Evolutionary conservation across 2,113 vertebrate species (phyloP), one percentile per base, ranked within the genome.

Genomic region (Pygathrix nemaeus): DNA sequence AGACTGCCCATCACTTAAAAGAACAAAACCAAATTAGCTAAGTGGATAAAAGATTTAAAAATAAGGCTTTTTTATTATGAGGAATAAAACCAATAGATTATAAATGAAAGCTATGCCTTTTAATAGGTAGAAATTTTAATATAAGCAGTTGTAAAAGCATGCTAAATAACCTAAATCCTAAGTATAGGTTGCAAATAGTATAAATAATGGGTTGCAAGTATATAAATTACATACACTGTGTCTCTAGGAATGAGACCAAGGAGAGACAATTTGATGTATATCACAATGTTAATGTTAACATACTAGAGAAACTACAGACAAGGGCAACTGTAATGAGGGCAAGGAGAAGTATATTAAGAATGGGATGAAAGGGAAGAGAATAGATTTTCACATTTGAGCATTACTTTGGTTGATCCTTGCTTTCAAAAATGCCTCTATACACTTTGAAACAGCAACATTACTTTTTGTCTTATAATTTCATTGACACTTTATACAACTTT

Each of bases 1-100:
- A 21, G 99, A 99, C 97, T 99, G 99, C 23, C 99, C 99, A 90
- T 99, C 99, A 93, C 99, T 99, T 98, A 50, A 93, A 95, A 98
- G 81, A 97, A 98, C 2, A 97, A 83, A 96, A 96, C 5, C 55
- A 94, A 97, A 82, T 6, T 27, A 95, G 20, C 73, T 88, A 35
- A 81, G 30, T 8, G 32, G 43, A 70, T 1, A n/a, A 79, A 87
- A 92, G 64, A 57, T 17, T 64, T 64, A 14, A 6, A 76, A 80
- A 32, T 11, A 73, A 82, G 12, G 79, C 18, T 76, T 57, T 50
- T 64, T 30, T 68, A 43, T 30, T 48, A 64, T 78, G 7, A 87
- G 38, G 4, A 92, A 79, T 75, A 66, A 94, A 78, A 87, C 35
- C 55, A 91, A 57, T 14, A 0, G 79, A 82, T 2, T 73, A 2